These are phyloP conservation scores for Scelioninae gen. 1 DNA, from an alignment of 2,888 invertebrate species.

Conservation along the genomic window DNA sequence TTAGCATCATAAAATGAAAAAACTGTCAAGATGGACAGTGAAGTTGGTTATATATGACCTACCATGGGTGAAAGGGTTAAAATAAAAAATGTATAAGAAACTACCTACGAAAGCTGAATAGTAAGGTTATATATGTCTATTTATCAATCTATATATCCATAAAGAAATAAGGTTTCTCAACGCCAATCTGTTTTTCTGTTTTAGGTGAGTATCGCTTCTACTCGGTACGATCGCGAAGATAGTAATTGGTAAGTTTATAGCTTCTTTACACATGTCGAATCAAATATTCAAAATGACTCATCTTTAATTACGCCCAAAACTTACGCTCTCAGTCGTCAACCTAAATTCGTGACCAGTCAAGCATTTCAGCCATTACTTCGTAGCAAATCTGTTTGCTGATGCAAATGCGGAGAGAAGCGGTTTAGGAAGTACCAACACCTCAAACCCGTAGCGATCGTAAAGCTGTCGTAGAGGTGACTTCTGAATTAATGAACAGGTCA, in stretches of 20 bases:
- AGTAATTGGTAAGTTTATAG: too few relatives aligned
- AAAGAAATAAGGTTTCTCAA: too few relatives aligned
- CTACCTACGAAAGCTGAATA: too few relatives aligned
- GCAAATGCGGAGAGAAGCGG: conserved; percentile 76
- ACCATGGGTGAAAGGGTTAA: too few relatives aligned
- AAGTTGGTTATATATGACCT: too few relatives aligned
- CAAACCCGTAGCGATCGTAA: conserved; percentile 75
- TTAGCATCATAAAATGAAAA: too few relatives aligned
- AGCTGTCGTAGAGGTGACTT: conserved; percentile 76
- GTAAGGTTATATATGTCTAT: too few relatives aligned
- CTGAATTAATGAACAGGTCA: conserved; percentile 79
- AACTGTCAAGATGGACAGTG: too few relatives aligned
- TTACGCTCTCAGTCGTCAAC: conserved; percentile 48
- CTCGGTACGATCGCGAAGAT: too few relatives aligned
- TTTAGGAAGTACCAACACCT: conserved; percentile 66
- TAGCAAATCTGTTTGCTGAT: conserved; percentile 82
- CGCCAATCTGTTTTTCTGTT: conserved; percentile 37
- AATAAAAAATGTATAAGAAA: too few relatives aligned
- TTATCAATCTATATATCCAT: too few relatives aligned
- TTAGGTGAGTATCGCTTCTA: conserved; percentile 37
- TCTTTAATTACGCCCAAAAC: conserved; percentile 55
- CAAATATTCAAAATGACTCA: conserved; percentile 10
- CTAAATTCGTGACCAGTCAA: conserved; percentile 75
- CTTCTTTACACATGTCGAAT: too few relatives aligned
- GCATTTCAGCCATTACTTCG: conserved; percentile 81